Evolutionary conservation across 1,140 invertebrate species (phyloP), one percentile per base, ranked within the genome.

Genomic region (Oedothorax gibbosus): DNA sequence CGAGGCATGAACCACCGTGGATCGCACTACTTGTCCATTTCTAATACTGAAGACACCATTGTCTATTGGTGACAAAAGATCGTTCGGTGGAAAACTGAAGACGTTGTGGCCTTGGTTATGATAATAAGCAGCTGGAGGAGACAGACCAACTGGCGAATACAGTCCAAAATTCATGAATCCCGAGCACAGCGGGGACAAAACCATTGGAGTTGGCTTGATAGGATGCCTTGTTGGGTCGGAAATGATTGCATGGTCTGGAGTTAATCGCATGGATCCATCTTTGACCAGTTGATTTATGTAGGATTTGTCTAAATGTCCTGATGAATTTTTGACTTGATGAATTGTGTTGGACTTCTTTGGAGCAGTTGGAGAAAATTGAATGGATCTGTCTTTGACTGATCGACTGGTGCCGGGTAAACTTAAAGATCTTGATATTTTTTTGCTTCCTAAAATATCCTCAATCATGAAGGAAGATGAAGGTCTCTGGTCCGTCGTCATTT

Each of bases 401-500:
- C 62, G 49, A 49, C 7, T 21, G 21, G 20, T 81, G 12, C 57
- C 68, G 60, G 78, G 66, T n/a, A 79, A 65, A 68, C 51, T 56
- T 51, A 18, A 50, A 51, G 75, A 49, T 15, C n/a, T 35, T 53
- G 75, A 21, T 35, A 51, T 51, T 54, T 71, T 72, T 12, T 82
- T 82, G 21, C 18, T 82, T 20, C 69, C 69, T n/a, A 85, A 49
- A 20, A 85, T 85, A 53, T 76, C 73, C 68, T 85, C 82, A 51
- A 85, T 85, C 82, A 85, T 85, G 50, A 85, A 85, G 53, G 82
- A 85, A 4, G 82, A 69, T 62, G 50, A 49, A 53, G 50, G 35
- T 35, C 35, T 35, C 51, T 51, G n/a, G 49, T 71, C 20, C 69
- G 5, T 71, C 69, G 7, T 51, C 69, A 50, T 71, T 51, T 71